Evolutionary conservation across 2,888 invertebrate genomes (phyloP), one percentile per base, ranked within the genome.

Genomic region (Hyles lineata): DNA sequence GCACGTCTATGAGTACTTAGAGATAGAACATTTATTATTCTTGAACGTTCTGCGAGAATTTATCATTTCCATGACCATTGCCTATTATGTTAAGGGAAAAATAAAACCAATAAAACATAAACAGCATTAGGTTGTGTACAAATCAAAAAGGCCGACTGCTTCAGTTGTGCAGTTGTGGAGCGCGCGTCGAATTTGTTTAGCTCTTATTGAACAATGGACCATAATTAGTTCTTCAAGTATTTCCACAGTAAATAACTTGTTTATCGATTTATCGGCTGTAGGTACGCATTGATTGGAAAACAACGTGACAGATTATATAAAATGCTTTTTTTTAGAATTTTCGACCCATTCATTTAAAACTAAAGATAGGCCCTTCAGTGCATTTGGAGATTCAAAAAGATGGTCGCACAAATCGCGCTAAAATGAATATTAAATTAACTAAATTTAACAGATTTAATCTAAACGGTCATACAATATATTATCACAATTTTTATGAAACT

Each of bases 141-240:
- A 60, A n/a, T 70, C 8, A 9, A 23, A 60, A 59, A 23, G 2
- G 2, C 9, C n/a, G 60, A 60, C 17, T 60, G 70, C 15, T 60
- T 73, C 69, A 59, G 32, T 29, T 60, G 43, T n/a, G 43, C 29
- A 8, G 43, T 69, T 29, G 70, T 11, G 63, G 35, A 15, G 21
- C 21, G 61, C n/a, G 50, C 21, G 70, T 29, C 70, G 43, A 70
- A 70, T 69, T 73, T 73, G 69, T 73, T 70, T 73, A 73, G 72
- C 70, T 73, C 67, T 73, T 15, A 32, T 59, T 62, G 52, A 73
- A 73, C 67, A 67, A 67, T 67, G 67, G 67, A 67, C 21, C 43
- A 50, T 23, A 67, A 67, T 67, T 67, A 50, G 67, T 67, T 67
- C 67, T 67, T 67, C 43, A 19, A 67, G 67, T 50, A 67, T 67